Percentiles rank a stretch among this genome's conserved stretches.
Conservation (phyloP, 2,113 vertebrate species). For the Xenus cinereus region DNA sequence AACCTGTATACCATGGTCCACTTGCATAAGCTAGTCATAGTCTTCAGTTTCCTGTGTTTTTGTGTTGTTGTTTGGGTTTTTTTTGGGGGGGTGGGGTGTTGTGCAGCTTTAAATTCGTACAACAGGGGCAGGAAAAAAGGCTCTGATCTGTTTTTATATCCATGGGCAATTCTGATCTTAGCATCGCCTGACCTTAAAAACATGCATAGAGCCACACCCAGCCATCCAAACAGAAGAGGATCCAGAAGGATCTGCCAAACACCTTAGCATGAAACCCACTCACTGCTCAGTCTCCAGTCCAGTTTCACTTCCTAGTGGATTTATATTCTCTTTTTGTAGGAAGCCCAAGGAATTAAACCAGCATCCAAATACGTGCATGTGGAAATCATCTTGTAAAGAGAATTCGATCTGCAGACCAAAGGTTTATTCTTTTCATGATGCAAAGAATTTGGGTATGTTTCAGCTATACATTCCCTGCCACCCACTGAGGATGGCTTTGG, state of each 20-base stretch:
- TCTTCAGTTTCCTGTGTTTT: not conserved
- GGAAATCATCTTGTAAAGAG: not conserved
- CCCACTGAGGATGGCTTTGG: not conserved
- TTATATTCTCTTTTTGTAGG: not conserved
- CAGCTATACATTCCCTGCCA: not conserved
- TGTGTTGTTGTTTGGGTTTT: not conserved
- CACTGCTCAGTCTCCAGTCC: not conserved
- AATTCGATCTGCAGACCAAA: not conserved
- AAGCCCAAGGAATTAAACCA: not conserved
- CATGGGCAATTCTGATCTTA: not conserved
- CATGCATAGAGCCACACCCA: not conserved
- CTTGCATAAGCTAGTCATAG: not conserved
- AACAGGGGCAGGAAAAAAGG: not conserved
- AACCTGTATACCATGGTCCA: rapidly evolving
- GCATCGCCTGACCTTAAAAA: not conserved
- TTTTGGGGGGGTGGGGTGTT: rapidly evolving
- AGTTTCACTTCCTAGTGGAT: not conserved
- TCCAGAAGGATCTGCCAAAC: not conserved
- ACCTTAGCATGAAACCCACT: not conserved
- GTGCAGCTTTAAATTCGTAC: not conserved
- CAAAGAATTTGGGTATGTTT: not conserved
- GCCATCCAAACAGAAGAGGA: not conserved
- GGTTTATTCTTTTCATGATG: not conserved
- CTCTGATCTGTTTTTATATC: not conserved
- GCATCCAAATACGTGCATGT: not conserved